phyloP scores from a whole-genome alignment of 1,140 invertebrate genomes.

The Brachionus koreanus region DNA sequence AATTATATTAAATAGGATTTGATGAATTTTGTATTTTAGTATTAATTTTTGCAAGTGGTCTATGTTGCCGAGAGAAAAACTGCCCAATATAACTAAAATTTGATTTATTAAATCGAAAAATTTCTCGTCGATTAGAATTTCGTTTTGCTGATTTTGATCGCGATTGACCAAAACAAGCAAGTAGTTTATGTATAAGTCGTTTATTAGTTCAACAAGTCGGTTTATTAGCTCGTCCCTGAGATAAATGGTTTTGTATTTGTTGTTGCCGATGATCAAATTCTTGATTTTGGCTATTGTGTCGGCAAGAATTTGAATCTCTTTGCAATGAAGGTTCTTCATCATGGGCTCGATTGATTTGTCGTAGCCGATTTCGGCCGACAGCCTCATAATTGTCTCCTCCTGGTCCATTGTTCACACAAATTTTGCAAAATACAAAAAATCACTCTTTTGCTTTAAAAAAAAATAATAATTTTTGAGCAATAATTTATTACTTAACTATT shows the following conservation, averaged over 20 bases:
- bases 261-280: constrained; percentile 28
- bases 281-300: not conserved
- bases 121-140: constrained; percentile 7
- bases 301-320: not conserved
- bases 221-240: not conserved
- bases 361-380: not conserved
- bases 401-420: not conserved
- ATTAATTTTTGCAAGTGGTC: not conserved
- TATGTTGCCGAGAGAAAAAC: not conserved
- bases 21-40: not conserved
- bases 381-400: not conserved
- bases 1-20: not conserved
- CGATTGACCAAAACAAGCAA: not conserved
- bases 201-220: not conserved
- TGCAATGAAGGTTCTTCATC: not conserved
- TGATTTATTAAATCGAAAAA: constrained; percentile 20
- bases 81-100: constrained; percentile 21
- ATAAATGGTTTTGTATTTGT: constrained; percentile 15
- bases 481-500: constrained; percentile 28
- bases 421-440: not conserved
- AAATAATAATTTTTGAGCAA: not conserved
- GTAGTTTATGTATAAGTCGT: constrained; percentile 23
- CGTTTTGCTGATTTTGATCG: not conserved
- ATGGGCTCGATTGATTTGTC: not conserved
- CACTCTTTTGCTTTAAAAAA: not conserved